A percentile compares a stretch with the other conserved stretches of the same genome.
Conservation (phyloP, 2,797 vertebrate species). For the Loris lydekkerianus region DNA sequence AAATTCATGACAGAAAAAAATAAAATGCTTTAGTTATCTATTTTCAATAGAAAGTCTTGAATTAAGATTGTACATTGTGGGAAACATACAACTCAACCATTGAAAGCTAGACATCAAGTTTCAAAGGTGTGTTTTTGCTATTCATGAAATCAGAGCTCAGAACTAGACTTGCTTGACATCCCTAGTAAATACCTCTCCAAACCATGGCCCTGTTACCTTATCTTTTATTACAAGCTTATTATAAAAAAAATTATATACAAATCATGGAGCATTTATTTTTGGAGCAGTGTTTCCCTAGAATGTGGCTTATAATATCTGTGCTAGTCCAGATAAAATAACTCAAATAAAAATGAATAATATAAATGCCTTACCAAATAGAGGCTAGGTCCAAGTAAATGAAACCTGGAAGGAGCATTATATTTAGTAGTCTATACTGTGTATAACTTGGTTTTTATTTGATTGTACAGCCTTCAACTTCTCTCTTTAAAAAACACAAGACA, state of each 20-base stretch:
- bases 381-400: neutral
- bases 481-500: neutral
- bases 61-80: neutral
- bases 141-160: neutral
- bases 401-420: neutral
- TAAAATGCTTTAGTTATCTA: neutral
- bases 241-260: neutral
- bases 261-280: neutral
- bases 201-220: fast-evolving
- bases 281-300: neutral
- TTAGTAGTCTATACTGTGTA: neutral
- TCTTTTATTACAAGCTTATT: neutral
- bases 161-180: neutral
- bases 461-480: neutral
- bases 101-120: neutral
- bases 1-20: neutral
- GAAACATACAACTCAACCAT: neutral
- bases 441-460: neutral
- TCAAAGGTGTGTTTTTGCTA: neutral
- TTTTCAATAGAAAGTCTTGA: neutral
- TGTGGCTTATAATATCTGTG: neutral
- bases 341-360: neutral
- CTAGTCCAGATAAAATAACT: neutral
- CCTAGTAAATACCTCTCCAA: neutral
- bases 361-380: neutral